These are phyloP conservation scores for Tiliqua scincoides DNA, from an alignment of 2,113 vertebrate genomes.

Conservation along the genomic window DNA sequence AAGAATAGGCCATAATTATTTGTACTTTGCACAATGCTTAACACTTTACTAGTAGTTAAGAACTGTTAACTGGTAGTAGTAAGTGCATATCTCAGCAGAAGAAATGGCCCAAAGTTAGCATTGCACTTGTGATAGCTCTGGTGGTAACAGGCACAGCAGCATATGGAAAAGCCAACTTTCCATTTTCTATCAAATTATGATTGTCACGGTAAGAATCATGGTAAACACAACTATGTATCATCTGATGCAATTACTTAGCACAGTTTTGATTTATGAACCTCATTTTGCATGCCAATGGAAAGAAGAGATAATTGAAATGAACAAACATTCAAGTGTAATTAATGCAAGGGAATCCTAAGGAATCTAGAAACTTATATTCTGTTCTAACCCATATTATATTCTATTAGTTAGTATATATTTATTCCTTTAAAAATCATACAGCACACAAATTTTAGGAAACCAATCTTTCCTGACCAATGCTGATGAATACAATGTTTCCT, in stretches of 20 bases:
- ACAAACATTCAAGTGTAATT: neutral
- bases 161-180: neutral
- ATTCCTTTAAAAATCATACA: neutral
- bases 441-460: neutral
- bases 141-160: neutral
- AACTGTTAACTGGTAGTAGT: neutral
- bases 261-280: neutral
- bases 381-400: too few species aligned
- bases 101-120: neutral
- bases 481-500: too few species aligned
- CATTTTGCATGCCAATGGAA: neutral
- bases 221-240: neutral
- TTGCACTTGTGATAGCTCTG: neutral
- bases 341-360: neutral
- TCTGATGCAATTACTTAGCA: neutral
- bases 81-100: neutral
- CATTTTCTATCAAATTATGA: neutral
- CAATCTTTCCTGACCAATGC: neutral
- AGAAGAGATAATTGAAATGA: too few species aligned
- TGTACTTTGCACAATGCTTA: neutral
- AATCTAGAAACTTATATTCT: neutral
- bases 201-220: neutral
- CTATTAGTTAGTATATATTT: neutral
- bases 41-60: neutral
- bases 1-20: neutral